Evolutionary conservation across 2,888 invertebrate species (phyloP).

Genomic region (Drosophila kambysellisi): DNA sequence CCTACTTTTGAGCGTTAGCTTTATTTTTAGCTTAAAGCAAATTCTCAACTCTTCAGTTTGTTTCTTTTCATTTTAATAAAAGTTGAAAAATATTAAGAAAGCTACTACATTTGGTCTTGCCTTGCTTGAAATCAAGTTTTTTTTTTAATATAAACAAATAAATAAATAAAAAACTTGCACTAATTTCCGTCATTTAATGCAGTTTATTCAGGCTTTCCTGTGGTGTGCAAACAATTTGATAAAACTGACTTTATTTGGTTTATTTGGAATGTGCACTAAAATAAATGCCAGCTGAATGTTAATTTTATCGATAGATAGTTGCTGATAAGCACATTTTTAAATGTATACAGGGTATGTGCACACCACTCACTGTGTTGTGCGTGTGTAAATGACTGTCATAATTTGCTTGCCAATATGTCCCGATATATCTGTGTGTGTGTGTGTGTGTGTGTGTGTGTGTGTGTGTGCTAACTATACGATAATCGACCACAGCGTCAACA

Average conservation of each 20-base stretch:
- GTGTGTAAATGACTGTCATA: slow-evolving; percentile 45
- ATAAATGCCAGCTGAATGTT: neutral
- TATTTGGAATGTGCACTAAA: neutral
- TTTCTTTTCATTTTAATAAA: neutral
- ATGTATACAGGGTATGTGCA: neutral
- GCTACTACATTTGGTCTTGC: neutral
- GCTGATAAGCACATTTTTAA: slow-evolving; percentile 1
- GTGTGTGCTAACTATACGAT: slow-evolving; percentile 58
- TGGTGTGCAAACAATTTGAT: neutral
- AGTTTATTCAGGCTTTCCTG: neutral
- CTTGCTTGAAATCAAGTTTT: neutral
- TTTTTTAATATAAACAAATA: neutral
- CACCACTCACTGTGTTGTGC: neutral
- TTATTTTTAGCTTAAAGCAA: slow-evolving; percentile 3
- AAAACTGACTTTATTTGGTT: neutral
- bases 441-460: slow-evolving; percentile 7
- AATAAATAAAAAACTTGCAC: neutral
- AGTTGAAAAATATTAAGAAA: neutral
- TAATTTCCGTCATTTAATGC: neutral
- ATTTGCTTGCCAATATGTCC: slow-evolving; percentile 41
- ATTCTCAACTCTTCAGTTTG: slow-evolving; percentile 4
- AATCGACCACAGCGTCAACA: slow-evolving; percentile 73
- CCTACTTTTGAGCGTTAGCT: slow-evolving; percentile 29
- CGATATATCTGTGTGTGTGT: slow-evolving; percentile 45
- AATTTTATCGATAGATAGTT: neutral